Evolutionary conservation across 2,113 vertebrate species (phyloP), one percentile per base, ranked within the genome.

Genomic region (Callithrix jacchus): DNA sequence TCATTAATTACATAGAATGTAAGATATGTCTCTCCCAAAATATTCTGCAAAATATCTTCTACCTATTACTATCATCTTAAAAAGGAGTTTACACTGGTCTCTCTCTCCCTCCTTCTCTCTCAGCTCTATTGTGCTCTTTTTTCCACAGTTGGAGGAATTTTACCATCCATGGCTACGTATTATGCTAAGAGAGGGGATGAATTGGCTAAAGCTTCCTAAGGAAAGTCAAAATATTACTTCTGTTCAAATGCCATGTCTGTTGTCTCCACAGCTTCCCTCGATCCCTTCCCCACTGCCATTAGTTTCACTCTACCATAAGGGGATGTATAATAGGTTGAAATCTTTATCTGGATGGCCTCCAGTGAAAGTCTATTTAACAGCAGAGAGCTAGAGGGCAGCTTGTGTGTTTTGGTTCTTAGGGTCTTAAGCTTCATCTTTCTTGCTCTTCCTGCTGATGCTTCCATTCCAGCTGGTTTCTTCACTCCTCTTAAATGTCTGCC

Each of bases 321-420:
- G 58, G 45, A 52, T 96, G 64, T 91, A 20, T 49, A 91, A 93
- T 92, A 87, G 87, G 83, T 64, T 70, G 61, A 40, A 93, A 95
- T 97, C 32, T 77, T 88, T 88, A 95, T 94, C 79, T 94, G 89
- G 68, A 94, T 18, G 42, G 45, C 47, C 32, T 96, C 92, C 94
- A 97, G 32, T 95, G 95, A 83, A 97, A 91, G 86, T 89, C 58
- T 96, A 91, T 96, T 91, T 93, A 91, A 94, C 61, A 93, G 61
- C 49, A 83, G 47, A 95, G 68, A 94, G 54, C 77, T 91, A 91
- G 68, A 95, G 83, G 89, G 70, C 94, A 95, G 83, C 70, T 93
- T 91, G 79, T 89, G 79, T 95, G 87, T 87, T 74, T 94, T 89
- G 45, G 95, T 98, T 98, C 96, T 95, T 95, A 97, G 96, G 96